Conservation (phyloP, 1,140 invertebrate species). For the Antheraea pernyi region DNA sequence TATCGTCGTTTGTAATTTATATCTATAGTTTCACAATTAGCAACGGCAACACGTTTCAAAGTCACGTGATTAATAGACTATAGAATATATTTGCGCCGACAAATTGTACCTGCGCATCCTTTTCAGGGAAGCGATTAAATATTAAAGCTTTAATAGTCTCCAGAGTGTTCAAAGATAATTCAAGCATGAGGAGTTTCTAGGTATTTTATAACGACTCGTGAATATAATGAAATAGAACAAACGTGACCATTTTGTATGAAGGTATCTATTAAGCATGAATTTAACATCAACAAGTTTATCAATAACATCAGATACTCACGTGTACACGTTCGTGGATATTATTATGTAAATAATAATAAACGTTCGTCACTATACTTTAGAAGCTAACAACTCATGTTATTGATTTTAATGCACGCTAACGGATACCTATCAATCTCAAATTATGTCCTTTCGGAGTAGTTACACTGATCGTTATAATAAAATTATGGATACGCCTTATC, state of each 20-base stretch:
- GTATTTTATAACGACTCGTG: not conserved
- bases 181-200: not conserved
- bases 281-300: not conserved
- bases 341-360: not conserved
- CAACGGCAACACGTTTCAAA: slow-evolving; percentile 9
- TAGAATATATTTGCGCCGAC: slow-evolving; percentile 9
- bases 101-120: slow-evolving; percentile 9
- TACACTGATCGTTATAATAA: not conserved
- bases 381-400: not conserved
- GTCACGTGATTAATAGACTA: slow-evolving; percentile 7
- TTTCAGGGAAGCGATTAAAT: slow-evolving; percentile 12
- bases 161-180: slow-evolving; percentile 5
- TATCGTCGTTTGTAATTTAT: not conserved
- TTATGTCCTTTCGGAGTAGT: not conserved
- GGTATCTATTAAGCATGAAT: slow-evolving; percentile 4
- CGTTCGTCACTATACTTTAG: not conserved
- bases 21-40: not conserved
- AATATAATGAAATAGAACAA: not conserved
- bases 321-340: not conserved
- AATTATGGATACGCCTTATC: not conserved
- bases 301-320: not conserved
- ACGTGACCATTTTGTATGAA: not conserved
- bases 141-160: slow-evolving; percentile 8
- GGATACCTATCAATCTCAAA: not conserved
- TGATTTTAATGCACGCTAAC: not conserved